Conservation (phyloP, 1,140 invertebrate species). For the Dinoponera quadriceps region DNA sequence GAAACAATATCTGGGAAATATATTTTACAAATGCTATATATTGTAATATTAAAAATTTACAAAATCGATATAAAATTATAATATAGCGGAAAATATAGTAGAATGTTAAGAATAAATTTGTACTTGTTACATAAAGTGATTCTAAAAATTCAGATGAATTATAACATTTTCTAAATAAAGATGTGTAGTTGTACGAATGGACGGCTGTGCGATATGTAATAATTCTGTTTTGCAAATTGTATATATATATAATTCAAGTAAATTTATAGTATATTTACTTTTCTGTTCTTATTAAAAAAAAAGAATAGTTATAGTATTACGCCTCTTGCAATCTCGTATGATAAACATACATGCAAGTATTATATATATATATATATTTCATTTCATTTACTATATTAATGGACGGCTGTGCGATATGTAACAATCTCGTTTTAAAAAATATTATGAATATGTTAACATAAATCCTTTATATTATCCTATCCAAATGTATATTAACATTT, state of each 20-base stretch:
- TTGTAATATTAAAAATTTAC: no score
- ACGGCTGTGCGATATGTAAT: conserved; percentile 35
- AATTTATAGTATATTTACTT: not conserved
- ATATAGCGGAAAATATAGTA: no score
- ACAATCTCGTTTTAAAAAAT: not conserved
- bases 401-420: conserved; percentile 50
- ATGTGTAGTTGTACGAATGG: conserved; percentile 17
- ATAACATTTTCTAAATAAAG: no score
- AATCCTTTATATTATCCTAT: not conserved
- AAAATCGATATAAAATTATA: no score
- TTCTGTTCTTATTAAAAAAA: no score
- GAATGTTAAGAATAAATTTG: no score
- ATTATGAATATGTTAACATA: not conserved
- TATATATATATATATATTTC: conserved; percentile 15
- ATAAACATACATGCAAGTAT: not conserved
- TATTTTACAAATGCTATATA: no score
- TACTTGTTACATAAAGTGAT: no score
- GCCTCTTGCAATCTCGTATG: no score
- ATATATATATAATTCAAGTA: not conserved
- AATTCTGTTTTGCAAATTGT: not conserved
- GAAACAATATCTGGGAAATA: no score
- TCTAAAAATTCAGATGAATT: no score
- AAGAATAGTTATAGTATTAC: no score
- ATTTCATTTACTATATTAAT: conserved; percentile 7
- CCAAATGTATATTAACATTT: not conserved